Evolutionary conservation across 2,113 vertebrate genomes (phyloP).

Genomic region (Pipra filicauda): DNA sequence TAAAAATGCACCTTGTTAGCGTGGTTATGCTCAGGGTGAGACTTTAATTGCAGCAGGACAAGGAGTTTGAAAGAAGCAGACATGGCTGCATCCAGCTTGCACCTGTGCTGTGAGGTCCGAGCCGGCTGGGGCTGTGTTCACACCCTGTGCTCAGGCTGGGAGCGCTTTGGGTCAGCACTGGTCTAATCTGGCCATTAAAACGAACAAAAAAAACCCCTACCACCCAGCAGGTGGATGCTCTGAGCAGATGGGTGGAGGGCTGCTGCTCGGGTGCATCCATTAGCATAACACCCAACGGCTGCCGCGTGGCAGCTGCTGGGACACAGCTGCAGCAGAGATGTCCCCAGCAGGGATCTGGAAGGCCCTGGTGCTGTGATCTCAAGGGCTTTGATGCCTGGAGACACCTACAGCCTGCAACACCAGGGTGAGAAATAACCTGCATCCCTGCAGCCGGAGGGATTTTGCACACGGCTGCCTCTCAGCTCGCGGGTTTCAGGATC

Average conservation of each 20-base stretch:
- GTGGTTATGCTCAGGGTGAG: background rate
- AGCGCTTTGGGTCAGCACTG: background rate
- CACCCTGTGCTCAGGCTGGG: background rate
- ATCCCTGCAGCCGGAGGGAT: background rate
- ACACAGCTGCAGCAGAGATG: background rate
- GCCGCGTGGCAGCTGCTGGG: background rate
- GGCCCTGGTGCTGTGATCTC: background rate
- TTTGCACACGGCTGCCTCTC: fast-evolving
- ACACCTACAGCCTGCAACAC: background rate
- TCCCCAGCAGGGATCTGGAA: constrained; percentile 8
- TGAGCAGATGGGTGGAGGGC: constrained; percentile 51
- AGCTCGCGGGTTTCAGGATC: fast-evolving
- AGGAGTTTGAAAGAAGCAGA: background rate
- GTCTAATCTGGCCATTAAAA: constrained; percentile 21
- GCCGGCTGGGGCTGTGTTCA: background rate
- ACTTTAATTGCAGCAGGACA: background rate
- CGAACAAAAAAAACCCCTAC: background rate
- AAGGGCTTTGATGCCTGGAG: background rate
- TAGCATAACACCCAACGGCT: constrained; percentile 61
- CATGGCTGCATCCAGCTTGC: background rate
- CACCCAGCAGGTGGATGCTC: constrained; percentile 54
- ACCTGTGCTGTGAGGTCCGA: background rate
- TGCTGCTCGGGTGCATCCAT: background rate
- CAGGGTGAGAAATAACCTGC: background rate
- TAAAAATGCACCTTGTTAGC: background rate